These are phyloP conservation scores for Alca torda DNA, from an alignment of 2,797 vertebrate genomes.

Conservation along the genomic window DNA sequence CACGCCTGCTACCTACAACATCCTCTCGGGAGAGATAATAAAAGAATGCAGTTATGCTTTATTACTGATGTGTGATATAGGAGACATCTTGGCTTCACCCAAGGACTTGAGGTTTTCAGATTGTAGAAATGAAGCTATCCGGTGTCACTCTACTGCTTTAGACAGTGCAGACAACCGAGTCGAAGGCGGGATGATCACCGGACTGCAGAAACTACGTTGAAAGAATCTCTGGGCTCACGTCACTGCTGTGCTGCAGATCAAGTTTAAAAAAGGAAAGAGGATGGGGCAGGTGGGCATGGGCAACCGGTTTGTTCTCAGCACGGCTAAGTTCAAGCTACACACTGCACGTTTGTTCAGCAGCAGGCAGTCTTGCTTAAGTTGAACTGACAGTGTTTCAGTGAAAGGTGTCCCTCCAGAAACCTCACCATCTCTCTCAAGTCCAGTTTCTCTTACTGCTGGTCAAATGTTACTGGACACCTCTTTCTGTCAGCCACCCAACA, in stretches of 20 bases:
- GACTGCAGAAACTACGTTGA: neutral
- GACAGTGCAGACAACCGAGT: neutral
- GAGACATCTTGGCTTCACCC: neutral
- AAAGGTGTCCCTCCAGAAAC: neutral
- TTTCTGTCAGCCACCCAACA: neutral
- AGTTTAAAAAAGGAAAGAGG: neutral
- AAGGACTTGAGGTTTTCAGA: neutral
- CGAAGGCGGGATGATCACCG: neutral
- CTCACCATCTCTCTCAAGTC: neutral
- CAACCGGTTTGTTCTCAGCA: neutral
- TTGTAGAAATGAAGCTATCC: neutral
- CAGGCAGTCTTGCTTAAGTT: neutral
- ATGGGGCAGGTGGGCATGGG: neutral
- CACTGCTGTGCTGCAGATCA: neutral
- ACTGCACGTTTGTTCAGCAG: neutral
- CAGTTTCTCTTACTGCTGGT: neutral
- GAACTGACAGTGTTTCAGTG: neutral
- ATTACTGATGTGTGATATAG: neutral
- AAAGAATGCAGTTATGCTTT: neutral
- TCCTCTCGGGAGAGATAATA: neutral
- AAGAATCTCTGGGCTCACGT: neutral
- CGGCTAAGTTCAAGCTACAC: neutral
- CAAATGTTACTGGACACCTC: neutral
- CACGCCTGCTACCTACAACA: neutral
- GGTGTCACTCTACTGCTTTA: neutral